Conservation (phyloP, 2,113 vertebrate genomes). For the Uria lomvia region DNA sequence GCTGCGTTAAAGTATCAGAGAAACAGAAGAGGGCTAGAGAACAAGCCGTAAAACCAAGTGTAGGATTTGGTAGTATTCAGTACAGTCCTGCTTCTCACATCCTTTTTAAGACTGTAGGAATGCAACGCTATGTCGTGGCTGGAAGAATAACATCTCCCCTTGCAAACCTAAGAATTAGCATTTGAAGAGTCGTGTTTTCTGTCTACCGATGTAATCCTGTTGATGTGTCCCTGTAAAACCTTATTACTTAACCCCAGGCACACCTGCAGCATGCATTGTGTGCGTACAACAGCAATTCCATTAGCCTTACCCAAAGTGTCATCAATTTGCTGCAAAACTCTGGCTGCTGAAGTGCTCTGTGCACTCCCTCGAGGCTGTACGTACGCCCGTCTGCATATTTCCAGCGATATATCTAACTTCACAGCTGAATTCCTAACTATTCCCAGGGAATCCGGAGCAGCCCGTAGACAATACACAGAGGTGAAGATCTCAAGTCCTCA, state of each 20-base stretch:
- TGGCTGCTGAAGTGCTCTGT: neutral
- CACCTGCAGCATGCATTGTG: neutral
- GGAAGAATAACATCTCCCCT: neutral
- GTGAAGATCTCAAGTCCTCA: neutral
- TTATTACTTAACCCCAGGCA: neutral
- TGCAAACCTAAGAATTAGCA: neutral
- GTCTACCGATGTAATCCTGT: neutral
- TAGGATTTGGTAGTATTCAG: neutral
- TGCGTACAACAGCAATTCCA: neutral
- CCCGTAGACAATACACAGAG: neutral
- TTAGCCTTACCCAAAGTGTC: neutral
- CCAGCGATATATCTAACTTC: neutral
- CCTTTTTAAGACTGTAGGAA: neutral
- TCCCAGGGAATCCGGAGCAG: neutral
- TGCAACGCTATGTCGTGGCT: neutral
- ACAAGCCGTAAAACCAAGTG: neutral
- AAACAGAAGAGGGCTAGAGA: neutral
- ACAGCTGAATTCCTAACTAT: neutral
- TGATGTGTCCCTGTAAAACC: neutral
- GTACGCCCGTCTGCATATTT: fast-evolving
- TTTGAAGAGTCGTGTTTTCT: neutral
- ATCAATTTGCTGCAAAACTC: neutral
- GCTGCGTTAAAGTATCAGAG: neutral
- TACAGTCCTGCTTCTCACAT: neutral
- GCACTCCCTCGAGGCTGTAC: neutral